phyloP scores from a whole-genome alignment of 2,113 vertebrate species.

The Xerus inauris region DNA sequence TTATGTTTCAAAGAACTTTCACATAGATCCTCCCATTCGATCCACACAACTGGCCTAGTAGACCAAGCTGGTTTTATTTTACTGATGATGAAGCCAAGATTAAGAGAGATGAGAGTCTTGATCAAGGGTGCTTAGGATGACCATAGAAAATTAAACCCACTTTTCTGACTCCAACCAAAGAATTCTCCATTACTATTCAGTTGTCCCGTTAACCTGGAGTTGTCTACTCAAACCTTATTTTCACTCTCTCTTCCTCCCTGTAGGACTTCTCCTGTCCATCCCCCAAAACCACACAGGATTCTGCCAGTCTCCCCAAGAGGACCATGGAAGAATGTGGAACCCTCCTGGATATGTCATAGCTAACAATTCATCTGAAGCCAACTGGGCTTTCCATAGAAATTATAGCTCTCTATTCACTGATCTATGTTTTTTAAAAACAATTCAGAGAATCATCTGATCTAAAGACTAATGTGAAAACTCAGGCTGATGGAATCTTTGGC shows the following conservation, averaged over 20 bases:
- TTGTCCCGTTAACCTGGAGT: not conserved
- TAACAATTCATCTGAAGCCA: not conserved
- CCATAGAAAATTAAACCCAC: not conserved
- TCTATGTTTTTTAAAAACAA: not conserved
- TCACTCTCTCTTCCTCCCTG: not conserved
- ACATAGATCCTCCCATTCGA: not conserved
- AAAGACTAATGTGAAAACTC: not conserved
- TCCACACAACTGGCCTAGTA: not conserved
- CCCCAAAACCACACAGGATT: not conserved
- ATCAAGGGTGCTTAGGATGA: not conserved
- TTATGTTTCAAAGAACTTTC: slow-evolving; percentile 38
- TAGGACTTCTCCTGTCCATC: accelerated
- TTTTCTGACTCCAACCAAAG: not conserved
- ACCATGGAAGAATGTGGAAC: accelerated
- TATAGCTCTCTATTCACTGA: not conserved
- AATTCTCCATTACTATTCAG: not conserved
- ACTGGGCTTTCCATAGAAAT: not conserved
- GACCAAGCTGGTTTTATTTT: not conserved
- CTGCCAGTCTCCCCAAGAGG: not conserved
- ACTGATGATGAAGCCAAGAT: not conserved
- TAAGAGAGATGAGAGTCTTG: not conserved
- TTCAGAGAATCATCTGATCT: not conserved
- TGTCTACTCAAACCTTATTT: not conserved
- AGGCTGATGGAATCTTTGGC: not conserved
- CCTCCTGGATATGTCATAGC: accelerated